Base-by-base conservation (phyloP, 2,888 invertebrate genomes). In the Clistopyga incitator region DNA sequence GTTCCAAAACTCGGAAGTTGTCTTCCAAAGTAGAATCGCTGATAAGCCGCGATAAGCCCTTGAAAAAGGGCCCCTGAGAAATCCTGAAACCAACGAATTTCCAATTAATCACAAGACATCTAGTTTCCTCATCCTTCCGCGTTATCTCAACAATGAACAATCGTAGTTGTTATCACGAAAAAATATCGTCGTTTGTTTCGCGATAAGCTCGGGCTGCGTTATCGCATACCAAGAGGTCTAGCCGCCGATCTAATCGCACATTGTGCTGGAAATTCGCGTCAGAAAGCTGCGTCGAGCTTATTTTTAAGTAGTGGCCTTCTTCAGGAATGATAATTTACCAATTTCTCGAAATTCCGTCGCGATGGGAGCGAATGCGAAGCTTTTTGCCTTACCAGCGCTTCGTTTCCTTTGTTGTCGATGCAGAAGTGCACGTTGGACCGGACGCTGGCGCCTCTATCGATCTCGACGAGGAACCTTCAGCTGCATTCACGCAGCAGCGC, bases 101-200 rank as follows among this genome's bases (percentile, higher is more conserved):
- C 38, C 23, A 70, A 54, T 13, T 64, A 15, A 23, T 45, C 52
- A 25, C 45, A 11, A 50, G 11, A 64, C n/a, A 72, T 67, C 47
- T 47, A 47, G 23, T 54, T 13, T 45, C 23, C 45, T 54, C 70
- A 45, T 78, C 38, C 38, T 70, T 64, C 34, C 59, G 47, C 65
- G 23, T 15, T 6, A 71, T 72, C 65, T 11, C 20, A 54, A 50
- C 56, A 15, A 59, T 34, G 25, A 29, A 47, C n/a, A 13, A 29
- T 34, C 15, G 65, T 20, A 23, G 67, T 11, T 38, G 23, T 79
- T 82, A 82, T 82, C 82, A 54, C 2, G 0, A 38, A 15, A 23
- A 54, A 78, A 6, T 79, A 79, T 79, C 78, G 47, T 79, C 78
- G 47, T 47, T 11, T 56, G 38, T 42, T 47, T 50, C 34, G 64